These are phyloP conservation scores for Latheticus oryzae DNA, from an alignment of 2,888 invertebrate genomes.

Conservation along the genomic window DNA sequence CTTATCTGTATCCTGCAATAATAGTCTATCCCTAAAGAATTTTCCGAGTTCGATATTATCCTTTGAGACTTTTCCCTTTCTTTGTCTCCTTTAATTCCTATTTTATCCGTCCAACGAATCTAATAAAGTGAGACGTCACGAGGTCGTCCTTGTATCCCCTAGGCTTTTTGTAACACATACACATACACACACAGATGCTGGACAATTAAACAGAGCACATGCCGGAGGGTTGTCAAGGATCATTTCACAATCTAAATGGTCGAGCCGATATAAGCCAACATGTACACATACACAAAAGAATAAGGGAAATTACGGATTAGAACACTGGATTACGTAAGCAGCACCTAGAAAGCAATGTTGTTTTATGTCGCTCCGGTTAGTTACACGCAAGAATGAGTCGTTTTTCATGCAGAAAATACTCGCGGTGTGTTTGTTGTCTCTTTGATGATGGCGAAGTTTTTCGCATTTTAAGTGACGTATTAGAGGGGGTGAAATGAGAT, in stretches of 20 bases:
- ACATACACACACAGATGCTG: slow-evolving; percentile 24
- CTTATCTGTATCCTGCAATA: slow-evolving; percentile 1
- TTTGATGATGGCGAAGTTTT: too few relatives aligned
- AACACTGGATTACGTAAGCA: slow-evolving; percentile 19
- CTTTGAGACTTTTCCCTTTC: too few relatives aligned
- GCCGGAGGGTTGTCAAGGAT: slow-evolving; percentile 33
- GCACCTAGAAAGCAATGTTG: slow-evolving; percentile 20
- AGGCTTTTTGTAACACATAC: too few relatives aligned
- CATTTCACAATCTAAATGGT: slow-evolving; percentile 37
- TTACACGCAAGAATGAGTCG: slow-evolving; percentile 37
- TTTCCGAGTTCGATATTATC: slow-evolving; percentile 1
- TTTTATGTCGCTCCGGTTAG: slow-evolving; percentile 35
- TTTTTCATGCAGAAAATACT: slow-evolving; percentile 35
- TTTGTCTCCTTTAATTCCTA: slow-evolving; percentile 5
- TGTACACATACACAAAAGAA: slow-evolving; percentile 18
- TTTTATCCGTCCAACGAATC: slow-evolving; percentile 11
- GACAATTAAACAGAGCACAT: slow-evolving; percentile 29
- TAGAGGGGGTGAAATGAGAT: slow-evolving; percentile 4
- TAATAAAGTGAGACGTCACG: slow-evolving; percentile 27
- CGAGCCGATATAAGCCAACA: slow-evolving; percentile 12
- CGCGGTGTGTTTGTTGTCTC: background rate
- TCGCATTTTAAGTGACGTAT: too few relatives aligned
- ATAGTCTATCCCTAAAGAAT: slow-evolving; percentile 2
- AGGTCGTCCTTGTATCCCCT: slow-evolving; percentile 5
- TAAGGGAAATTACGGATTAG: slow-evolving; percentile 31